Conservation (phyloP, 2,797 vertebrate species). For the Calcarius lapponicus region DNA sequence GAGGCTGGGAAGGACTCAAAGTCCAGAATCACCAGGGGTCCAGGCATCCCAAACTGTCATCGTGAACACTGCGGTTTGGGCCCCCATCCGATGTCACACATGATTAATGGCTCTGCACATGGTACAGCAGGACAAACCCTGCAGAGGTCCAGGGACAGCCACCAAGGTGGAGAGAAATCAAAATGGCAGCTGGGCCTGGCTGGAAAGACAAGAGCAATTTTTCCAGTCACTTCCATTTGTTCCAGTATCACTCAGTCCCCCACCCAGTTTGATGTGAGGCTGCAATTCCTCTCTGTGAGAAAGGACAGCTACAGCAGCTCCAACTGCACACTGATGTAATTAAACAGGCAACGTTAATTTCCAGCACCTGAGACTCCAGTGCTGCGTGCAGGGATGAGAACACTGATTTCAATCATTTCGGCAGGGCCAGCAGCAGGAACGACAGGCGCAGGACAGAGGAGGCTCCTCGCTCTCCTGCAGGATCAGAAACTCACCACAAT, state of each 20-base stretch:
- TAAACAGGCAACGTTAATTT: neutral
- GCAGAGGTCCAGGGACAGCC: neutral
- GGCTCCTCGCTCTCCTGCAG: neutral
- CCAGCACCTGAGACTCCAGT: constrained; percentile 38
- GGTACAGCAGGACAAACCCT: neutral
- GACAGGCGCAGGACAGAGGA: neutral
- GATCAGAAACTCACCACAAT: neutral
- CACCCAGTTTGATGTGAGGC: neutral
- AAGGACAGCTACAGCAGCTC: neutral
- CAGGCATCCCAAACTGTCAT: neutral
- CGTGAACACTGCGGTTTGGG: rapidly evolving
- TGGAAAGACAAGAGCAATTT: neutral
- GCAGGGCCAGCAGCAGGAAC: neutral
- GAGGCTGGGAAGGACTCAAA: neutral
- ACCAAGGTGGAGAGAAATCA: constrained; percentile 31
- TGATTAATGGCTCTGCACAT: neutral
- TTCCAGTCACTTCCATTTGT: constrained; percentile 39
- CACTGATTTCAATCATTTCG: neutral
- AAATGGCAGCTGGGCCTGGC: constrained; percentile 26
- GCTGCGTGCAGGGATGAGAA: neutral
- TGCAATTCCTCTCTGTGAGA: neutral
- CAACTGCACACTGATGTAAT: neutral
- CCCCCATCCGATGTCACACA: neutral
- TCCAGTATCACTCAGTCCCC: constrained; percentile 7
- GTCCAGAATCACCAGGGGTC: neutral